Evolutionary conservation across 2,113 vertebrate genomes (phyloP).

Genomic region (Saguinus imperator): DNA sequence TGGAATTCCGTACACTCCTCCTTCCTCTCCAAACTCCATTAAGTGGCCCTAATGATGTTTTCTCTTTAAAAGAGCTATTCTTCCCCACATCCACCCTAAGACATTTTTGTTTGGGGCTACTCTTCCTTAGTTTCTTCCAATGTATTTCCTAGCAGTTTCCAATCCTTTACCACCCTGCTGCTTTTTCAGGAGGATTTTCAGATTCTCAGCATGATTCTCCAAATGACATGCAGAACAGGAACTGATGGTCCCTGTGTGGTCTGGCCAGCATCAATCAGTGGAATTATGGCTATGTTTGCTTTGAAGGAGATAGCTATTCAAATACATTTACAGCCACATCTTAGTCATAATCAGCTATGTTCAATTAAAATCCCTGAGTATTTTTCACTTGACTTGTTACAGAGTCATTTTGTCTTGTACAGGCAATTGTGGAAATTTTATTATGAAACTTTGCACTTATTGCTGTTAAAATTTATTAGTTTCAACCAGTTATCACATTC

Average conservation of each 20-base stretch:
- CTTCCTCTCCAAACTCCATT: not conserved
- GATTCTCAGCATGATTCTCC: not conserved
- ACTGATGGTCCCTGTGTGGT: not conserved
- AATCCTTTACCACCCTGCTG: not conserved
- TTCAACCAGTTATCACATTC: not conserved
- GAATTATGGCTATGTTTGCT: not conserved
- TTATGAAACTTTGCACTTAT: not conserved
- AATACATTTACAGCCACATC: not conserved
- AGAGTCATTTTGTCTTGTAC: not conserved
- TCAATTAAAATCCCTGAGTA: not conserved
- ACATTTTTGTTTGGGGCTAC: not conserved
- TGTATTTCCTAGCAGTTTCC: not conserved
- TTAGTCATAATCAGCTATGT: not conserved
- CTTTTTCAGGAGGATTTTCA: slow-evolving; percentile 11
- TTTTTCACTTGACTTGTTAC: not conserved
- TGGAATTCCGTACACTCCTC: not conserved
- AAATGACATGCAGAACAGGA: not conserved
- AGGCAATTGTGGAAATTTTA: not conserved
- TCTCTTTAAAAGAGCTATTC: not conserved
- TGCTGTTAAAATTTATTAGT: not conserved
- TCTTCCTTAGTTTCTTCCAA: not conserved
- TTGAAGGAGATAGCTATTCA: not conserved
- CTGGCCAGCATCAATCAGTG: not conserved
- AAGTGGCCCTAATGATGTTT: not conserved
- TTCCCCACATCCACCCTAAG: not conserved